Base-by-base conservation (phyloP, 2,888 invertebrate species). In the Eupithecia pulchellata region DNA sequence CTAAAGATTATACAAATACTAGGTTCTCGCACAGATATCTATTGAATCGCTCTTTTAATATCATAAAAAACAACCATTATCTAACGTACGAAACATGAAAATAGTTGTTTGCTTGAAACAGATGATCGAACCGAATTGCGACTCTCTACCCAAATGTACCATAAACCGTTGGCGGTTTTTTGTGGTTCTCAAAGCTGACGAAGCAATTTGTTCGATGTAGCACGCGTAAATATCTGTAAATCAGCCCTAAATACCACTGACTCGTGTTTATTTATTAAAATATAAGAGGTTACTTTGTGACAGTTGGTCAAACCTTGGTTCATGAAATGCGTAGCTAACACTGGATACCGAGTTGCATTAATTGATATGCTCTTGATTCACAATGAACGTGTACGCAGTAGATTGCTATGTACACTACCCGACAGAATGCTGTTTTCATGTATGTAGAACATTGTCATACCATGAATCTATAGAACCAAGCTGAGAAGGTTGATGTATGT, bases 1-100 rank as follows among this genome's bases (percentile, higher is more conserved):
- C 85, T 88, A 82, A 82, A 82, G 77, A 81, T 86, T 79, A 84
- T 86, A 84, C 82, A 81, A 78, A 77, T 78, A 79, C 79, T 86
- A 84, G 80, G 83, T 88, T 89, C 88, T 90, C 85, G 84, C 64
- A 65, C 27, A 27, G 60, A 63, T 65, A 73, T 73, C 69, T 89
- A 87, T 88, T 85, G 84, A 86, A 89, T 60, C 58, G 30, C n/a
- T 30, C 83, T 86, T 77, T 80, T 75, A 76, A 76, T 36, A 71
- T 76, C 72, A 76, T 77, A 62, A 74, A 70, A 75, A 20, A 20
- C 20, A 34, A 61, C 25, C 75, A 73, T 71, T 75, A 71, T 79
- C 76, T 77, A 79, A 78, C 77, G 76, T 65, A 73, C 75, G 78
- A 79, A 76, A 78, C 78, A 75, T 79, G 77, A 81, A 78, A 80